phyloP scores from a whole-genome alignment of 2,888 invertebrate species.

The Sabatieria punctata region DNA sequence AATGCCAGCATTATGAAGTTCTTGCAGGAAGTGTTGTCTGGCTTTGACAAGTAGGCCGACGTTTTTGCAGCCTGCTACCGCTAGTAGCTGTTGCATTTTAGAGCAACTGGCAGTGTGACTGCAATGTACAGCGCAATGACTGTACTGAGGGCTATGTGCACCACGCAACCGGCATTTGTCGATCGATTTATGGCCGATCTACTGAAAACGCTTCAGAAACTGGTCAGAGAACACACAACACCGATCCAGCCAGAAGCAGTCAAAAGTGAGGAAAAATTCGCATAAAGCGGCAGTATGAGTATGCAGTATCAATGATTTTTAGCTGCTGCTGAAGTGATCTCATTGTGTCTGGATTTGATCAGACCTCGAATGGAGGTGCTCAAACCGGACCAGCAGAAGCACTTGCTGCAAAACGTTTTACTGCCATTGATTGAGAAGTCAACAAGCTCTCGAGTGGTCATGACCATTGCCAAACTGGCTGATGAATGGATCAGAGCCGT shows the following conservation, averaged over 20 bases:
- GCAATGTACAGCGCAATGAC: conserved; percentile 69
- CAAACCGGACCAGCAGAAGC: conserved; percentile 34
- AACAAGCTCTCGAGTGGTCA: conserved; percentile 68
- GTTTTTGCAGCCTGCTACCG: neutral
- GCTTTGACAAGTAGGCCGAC: conserved; percentile 55
- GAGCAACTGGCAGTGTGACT: neutral
- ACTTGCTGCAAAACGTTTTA: conserved; percentile 74
- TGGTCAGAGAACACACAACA: conserved; percentile 62
- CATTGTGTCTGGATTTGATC: conserved; percentile 73
- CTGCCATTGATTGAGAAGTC: conserved; percentile 87
- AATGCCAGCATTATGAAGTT: conserved; percentile 69
- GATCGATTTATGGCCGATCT: conserved; percentile 75
- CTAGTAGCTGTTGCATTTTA: conserved; percentile 3
- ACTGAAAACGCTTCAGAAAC: conserved; percentile 71
- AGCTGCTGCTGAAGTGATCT: conserved; percentile 53
- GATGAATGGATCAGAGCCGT: conserved; percentile 45
- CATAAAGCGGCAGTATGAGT: neutral
- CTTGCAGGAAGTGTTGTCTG: conserved; percentile 54
- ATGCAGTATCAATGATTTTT: no score
- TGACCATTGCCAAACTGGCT: conserved; percentile 64
- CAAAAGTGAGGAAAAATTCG: conserved; percentile 5
- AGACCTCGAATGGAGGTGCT: conserved; percentile 83
- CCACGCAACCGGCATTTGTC: conserved; percentile 75
- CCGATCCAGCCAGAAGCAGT: neutral
- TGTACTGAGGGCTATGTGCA: conserved; percentile 88